These are phyloP conservation scores for Caenorhabditis panamensis DNA, from an alignment of 2,888 invertebrate species.

Conservation along the genomic window DNA sequence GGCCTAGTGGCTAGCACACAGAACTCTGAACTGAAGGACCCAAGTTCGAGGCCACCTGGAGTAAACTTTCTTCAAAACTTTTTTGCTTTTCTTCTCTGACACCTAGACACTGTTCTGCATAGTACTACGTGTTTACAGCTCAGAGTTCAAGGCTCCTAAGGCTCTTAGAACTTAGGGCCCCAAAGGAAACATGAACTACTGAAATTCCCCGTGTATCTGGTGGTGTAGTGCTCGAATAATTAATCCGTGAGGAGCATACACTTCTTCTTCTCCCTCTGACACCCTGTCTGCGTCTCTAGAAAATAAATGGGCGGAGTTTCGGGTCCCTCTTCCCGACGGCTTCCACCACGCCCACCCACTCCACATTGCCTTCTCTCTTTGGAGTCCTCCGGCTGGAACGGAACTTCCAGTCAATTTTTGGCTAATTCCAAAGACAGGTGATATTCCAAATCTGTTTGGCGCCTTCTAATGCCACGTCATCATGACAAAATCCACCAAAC, in stretches of 20 bases:
- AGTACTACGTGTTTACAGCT: too few species aligned
- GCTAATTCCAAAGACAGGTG: slow-evolving; percentile 3
- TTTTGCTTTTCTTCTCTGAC: too few species aligned
- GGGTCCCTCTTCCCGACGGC: not conserved
- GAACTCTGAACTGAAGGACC: not conserved
- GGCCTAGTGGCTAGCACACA: slow-evolving; percentile 10
- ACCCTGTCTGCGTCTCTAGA: slow-evolving; percentile 46
- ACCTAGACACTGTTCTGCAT: too few species aligned
- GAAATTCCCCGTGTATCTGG: too few species aligned
- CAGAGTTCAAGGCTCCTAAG: too few species aligned
- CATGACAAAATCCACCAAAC: slow-evolving; percentile 60
- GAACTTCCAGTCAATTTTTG: too few species aligned
- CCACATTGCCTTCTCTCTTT: slow-evolving; percentile 23
- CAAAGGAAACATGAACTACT: too few species aligned
- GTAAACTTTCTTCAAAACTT: too few species aligned
- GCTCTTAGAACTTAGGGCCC: too few species aligned
- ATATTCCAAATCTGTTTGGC: slow-evolving; percentile 18
- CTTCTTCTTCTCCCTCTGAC: slow-evolving; percentile 25
- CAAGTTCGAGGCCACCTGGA: not conserved
- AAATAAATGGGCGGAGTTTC: slow-evolving; percentile 32
- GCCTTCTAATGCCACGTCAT: slow-evolving; percentile 20
- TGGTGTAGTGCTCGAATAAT: slow-evolving; percentile 26
- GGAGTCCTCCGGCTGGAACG: too few species aligned
- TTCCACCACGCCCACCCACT: slow-evolving; percentile 51
- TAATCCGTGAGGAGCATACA: slow-evolving; percentile 52